Evolutionary conservation across 2,797 vertebrate genomes (phyloP), one percentile per base, ranked within the genome.

Genomic region (Oceanodroma leucorhoa): DNA sequence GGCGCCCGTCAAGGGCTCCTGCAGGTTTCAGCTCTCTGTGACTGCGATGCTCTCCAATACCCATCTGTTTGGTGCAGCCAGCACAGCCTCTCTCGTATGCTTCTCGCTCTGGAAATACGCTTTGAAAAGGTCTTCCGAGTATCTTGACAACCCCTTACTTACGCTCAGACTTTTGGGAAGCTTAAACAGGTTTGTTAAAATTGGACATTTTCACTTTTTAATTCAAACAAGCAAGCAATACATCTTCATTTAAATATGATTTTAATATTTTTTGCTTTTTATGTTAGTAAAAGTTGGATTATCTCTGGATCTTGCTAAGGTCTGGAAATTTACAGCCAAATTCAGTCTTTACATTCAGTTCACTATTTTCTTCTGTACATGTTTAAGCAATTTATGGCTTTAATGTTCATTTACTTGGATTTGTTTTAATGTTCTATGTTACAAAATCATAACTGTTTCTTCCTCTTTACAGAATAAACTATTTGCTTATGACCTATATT

Each of bases 341-440:
- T 67, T 60, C 67, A 34, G 24, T n/a, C 66, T 84, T 84, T 69
- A 17, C 6, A 6, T 54, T 84, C 41, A 78, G 23, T 36, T 83
- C 21, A 16, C 6, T 80, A 23, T 78, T 87, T 83, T 83, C 20
- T 78, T 81, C 57, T 53, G 26, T 84, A 18, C 4, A 0, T n/a
- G 30, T 79, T 89, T 84, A 72, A 94, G 62, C n/a, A 45, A 11
- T 89, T 77, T 77, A 21, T 57, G 29, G 23, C 19, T 92, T 82
- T 77, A 66, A 53, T 10, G 6, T 60, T 24, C 10, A 9, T 82
- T 77, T 62, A 12, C 36, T 69, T 76, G 24, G 57, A 50, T 87
- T 87, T 5, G 2, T 36, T 86, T 70, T 43, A 72, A 48, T n/a
- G 7, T 53, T 34, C 69, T 50, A 43, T 70, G 6, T 85, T 70